Conservation (phyloP, 2,888 invertebrate species). For the Cactoblastis cactorum region DNA sequence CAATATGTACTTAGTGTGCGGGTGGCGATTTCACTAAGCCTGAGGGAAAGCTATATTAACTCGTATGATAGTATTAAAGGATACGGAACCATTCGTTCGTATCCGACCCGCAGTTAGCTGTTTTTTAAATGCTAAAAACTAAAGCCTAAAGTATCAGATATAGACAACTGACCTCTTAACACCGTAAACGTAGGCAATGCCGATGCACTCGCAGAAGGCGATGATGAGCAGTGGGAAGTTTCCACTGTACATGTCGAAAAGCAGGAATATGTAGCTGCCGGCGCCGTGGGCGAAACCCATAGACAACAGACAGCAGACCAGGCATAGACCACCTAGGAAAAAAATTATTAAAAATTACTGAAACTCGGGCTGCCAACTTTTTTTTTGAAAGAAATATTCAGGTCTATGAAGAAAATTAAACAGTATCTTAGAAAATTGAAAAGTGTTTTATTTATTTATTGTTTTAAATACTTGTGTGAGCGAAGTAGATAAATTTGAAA, state of each 20-base stretch:
- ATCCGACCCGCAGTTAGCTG: no score
- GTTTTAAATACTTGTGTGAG: no score
- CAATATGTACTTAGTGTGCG: background rate
- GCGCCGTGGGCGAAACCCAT: conserved; percentile 96
- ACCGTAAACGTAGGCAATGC: conserved; percentile 96
- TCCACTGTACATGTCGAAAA: conserved; percentile 96
- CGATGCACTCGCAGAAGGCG: conserved; percentile 94
- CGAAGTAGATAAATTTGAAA: no score
- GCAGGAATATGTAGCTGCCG: conserved; percentile 94
- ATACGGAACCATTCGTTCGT: no score
- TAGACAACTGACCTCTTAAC: conserved; percentile 85
- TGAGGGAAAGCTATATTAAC: background rate
- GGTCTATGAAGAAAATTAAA: no score
- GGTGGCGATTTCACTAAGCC: background rate
- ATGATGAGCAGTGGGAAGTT: conserved; percentile 95
- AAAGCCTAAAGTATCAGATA: no score
- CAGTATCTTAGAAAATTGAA: no score
- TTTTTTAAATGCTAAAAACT: no score
- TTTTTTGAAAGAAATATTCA: no score
- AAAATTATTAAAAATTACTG: background rate
- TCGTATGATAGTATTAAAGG: no score
- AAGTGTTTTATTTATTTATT: no score
- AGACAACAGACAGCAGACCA: conserved; percentile 89
- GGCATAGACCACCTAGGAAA: conserved; percentile 87
- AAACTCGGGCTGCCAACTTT: no score